Evolutionary conservation across 2,113 vertebrate genomes (phyloP).

Genomic region (Amblyornis subalaris): DNA sequence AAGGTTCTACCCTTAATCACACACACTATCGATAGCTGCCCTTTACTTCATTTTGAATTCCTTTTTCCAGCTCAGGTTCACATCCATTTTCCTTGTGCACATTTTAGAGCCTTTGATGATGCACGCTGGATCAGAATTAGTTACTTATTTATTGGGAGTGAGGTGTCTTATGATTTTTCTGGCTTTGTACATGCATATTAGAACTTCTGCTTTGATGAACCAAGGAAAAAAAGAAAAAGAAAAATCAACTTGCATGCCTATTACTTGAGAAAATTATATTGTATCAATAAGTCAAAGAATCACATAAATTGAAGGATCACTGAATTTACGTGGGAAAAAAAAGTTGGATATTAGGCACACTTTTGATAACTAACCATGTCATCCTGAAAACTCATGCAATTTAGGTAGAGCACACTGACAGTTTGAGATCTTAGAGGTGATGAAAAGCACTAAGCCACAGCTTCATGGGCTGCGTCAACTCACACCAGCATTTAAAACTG

Average conservation of each 20-base stretch:
- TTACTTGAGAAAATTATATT: neutral
- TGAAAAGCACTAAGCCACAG: neutral
- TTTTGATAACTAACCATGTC: neutral
- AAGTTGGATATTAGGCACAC: neutral
- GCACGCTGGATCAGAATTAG: neutral
- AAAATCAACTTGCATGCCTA: neutral
- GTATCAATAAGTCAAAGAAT: neutral
- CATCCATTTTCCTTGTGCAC: neutral
- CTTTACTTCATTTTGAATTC: neutral
- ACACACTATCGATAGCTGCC: neutral
- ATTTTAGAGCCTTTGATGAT: neutral
- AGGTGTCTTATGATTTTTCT: neutral
- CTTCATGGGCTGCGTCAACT: neutral
- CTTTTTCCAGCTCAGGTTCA: neutral
- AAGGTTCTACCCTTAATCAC: conserved; percentile 28
- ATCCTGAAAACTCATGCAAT: neutral
- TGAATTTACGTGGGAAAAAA: neutral
- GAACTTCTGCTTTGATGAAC: neutral
- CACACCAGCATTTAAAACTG: neutral
- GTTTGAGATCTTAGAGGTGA: neutral
- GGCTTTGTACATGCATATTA: neutral
- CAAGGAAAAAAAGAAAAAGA: neutral
- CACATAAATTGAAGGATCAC: neutral
- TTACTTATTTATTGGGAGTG: neutral
- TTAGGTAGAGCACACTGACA: neutral